These are phyloP conservation scores for Drosophila eugracilis DNA, from an alignment of 1,140 invertebrate genomes.

Conservation along the genomic window DNA sequence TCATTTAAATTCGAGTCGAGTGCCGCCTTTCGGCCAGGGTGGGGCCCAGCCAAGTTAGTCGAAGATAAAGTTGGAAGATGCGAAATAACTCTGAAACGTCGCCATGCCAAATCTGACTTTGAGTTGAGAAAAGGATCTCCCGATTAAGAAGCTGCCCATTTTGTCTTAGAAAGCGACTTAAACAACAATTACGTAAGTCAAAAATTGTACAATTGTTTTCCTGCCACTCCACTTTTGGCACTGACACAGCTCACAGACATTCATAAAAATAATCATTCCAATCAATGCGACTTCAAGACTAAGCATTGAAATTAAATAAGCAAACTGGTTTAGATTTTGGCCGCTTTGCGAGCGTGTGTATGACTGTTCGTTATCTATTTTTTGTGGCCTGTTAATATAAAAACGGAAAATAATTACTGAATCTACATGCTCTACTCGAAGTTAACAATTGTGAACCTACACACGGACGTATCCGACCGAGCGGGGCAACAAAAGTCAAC, in stretches of 20 bases:
- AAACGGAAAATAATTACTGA: constrained; percentile 75
- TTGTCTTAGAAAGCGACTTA: background rate
- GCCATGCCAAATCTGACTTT: constrained; percentile 5
- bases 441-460: constrained; percentile 74
- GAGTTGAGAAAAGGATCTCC: constrained; percentile 10
- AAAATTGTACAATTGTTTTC: constrained; percentile 14
- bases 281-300: constrained; percentile 72
- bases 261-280: constrained; percentile 67
- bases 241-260: constrained; percentile 27
- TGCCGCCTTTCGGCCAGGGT: constrained; percentile 15
- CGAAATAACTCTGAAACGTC: constrained; percentile 1
- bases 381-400: constrained; percentile 64
- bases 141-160: background rate
- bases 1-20: constrained; percentile 55
- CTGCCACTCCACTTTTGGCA: constrained; percentile 11
- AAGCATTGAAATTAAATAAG: constrained; percentile 73
- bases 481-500: constrained; percentile 63
- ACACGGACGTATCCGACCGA: constrained; percentile 36
- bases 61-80: constrained; percentile 27
- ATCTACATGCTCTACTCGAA: constrained; percentile 57
- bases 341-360: constrained; percentile 7
- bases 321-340: constrained; percentile 68
- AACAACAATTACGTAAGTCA: background rate
- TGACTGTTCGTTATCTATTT: constrained; percentile 35
- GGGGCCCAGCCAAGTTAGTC: constrained; percentile 35